phyloP scores from a whole-genome alignment of 2,888 invertebrate species.

The Adelphocoris suturalis region DNA sequence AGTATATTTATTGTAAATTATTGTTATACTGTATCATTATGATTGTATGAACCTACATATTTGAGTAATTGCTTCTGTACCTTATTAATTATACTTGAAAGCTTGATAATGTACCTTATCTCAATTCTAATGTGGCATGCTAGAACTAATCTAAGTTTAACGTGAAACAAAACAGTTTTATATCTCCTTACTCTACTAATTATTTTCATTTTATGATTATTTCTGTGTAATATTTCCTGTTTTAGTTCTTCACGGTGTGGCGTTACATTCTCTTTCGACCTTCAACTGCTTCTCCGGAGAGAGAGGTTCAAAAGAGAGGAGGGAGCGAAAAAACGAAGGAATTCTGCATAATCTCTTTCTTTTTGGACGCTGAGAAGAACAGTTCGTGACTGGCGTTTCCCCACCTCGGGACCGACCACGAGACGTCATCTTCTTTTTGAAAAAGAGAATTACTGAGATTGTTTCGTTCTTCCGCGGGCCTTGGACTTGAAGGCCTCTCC shows the following conservation, averaged over 20 bases:
- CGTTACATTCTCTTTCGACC: slow-evolving; percentile 62
- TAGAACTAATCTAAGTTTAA: too few relatives aligned
- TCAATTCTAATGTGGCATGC: too few relatives aligned
- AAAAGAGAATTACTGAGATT: slow-evolving; percentile 70
- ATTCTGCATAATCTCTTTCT: slow-evolving; percentile 66
- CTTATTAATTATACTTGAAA: too few relatives aligned
- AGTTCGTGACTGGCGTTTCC: slow-evolving; percentile 68
- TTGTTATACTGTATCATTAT: too few relatives aligned
- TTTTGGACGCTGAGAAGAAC: slow-evolving; percentile 59
- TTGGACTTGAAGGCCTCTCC: slow-evolving; percentile 71
- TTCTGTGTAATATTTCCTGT: too few relatives aligned
- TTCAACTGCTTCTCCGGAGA: slow-evolving; percentile 42
- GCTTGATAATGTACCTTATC: too few relatives aligned
- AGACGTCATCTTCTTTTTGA: slow-evolving; percentile 47
- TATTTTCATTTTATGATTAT: too few relatives aligned
- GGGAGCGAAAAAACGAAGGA: slow-evolving; percentile 50
- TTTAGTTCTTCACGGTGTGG: not conserved
- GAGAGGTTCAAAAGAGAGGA: slow-evolving; percentile 14
- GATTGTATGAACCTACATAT: too few relatives aligned
- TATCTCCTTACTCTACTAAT: too few relatives aligned
- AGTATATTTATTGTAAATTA: too few relatives aligned
- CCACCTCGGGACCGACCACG: not conserved
- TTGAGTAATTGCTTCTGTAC: too few relatives aligned
- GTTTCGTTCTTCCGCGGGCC: slow-evolving; percentile 66
- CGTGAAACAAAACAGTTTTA: too few relatives aligned